These are phyloP conservation scores for Clamator glandarius DNA, from an alignment of 2,797 vertebrate species.

Conservation along the genomic window DNA sequence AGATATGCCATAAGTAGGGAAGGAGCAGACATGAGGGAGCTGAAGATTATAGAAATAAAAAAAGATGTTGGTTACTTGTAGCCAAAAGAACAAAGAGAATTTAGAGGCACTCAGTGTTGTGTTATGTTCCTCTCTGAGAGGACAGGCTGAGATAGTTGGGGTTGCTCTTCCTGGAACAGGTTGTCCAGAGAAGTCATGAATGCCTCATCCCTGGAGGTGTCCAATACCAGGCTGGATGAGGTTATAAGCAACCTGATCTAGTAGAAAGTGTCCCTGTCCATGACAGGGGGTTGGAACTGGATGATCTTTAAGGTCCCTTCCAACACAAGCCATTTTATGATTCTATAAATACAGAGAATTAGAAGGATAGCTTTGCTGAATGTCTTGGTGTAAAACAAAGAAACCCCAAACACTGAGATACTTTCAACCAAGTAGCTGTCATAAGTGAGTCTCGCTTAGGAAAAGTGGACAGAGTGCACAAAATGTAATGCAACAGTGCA, in stretches of 20 bases:
- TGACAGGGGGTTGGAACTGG: too few relatives aligned
- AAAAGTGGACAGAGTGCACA: not conserved
- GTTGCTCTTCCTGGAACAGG: too few relatives aligned
- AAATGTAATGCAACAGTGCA: accelerated
- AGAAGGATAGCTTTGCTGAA: not conserved
- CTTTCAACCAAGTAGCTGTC: not conserved
- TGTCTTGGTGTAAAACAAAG: not conserved
- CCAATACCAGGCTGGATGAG: too few relatives aligned
- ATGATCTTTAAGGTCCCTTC: too few relatives aligned
- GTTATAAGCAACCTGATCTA: too few relatives aligned
- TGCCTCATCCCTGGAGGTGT: too few relatives aligned
- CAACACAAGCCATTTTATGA: too few relatives aligned
- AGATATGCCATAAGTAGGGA: not conserved
- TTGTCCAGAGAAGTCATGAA: too few relatives aligned
- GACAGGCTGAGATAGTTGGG: too few relatives aligned
- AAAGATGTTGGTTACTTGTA: not conserved
- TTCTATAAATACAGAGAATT: not conserved
- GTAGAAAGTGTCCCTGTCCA: too few relatives aligned
- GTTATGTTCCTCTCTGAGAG: not conserved
- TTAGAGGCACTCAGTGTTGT: accelerated
- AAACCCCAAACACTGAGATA: not conserved
- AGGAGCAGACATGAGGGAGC: not conserved
- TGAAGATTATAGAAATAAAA: not conserved
- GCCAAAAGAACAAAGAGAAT: not conserved
- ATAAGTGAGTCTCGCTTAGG: not conserved